A percentile compares a stretch with the other conserved stretches of the same genome.
These are phyloP conservation scores for Daphoenositta chrysoptera DNA, from an alignment of 2,113 vertebrate species.

Conservation along the genomic window DNA sequence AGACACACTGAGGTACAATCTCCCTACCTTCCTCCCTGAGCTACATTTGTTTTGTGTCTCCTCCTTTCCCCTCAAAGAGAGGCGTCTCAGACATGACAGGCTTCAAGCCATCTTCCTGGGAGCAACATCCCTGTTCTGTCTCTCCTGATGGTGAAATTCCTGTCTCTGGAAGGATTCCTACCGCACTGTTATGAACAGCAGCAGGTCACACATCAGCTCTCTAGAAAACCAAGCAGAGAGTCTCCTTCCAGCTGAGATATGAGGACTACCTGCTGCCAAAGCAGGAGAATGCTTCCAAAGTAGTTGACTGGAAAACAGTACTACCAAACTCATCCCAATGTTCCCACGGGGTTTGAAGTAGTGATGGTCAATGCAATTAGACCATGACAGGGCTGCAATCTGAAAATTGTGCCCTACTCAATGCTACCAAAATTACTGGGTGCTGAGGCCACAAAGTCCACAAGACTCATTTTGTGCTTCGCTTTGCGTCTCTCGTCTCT, in stretches of 20 bases:
- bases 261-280: not conserved
- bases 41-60: not conserved
- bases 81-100: not conserved
- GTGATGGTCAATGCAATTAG: not conserved
- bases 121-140: not conserved
- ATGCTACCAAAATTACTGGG: not conserved
- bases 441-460: not conserved
- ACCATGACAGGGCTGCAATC: fast-evolving
- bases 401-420: not conserved
- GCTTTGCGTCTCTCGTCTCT: not conserved
- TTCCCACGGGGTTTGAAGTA: not conserved
- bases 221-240: not conserved
- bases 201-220: not conserved
- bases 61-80: not conserved
- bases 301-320: not conserved
- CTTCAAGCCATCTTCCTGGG: not conserved
- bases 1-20: not conserved
- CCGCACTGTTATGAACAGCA: not conserved
- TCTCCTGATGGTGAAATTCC: not conserved
- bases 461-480: not conserved
- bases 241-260: not conserved
- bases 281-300: not conserved
- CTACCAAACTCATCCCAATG: not conserved
- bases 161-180: not conserved
- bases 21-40: not conserved